These are phyloP conservation scores for Apeltes quadracus DNA, from an alignment of 2,113 vertebrate species.

Conservation along the genomic window DNA sequence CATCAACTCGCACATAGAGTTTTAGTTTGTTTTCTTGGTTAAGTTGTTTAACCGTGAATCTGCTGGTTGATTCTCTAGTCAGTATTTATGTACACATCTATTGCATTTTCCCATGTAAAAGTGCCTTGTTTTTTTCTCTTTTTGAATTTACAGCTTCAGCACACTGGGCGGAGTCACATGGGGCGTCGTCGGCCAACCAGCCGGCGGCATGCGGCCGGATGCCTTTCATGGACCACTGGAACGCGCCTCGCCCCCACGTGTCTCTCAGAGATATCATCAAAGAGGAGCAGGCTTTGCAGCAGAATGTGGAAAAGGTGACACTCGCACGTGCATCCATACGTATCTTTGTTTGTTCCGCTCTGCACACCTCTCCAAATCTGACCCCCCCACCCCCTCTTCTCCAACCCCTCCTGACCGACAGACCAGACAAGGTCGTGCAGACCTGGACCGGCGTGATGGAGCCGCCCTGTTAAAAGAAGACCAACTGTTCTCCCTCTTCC, in stretches of 20 bases:
- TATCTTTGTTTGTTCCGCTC: not conserved
- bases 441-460: constrained; percentile 85
- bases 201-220: constrained; percentile 68
- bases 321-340: not conserved
- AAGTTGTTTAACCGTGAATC: not conserved
- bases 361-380: not conserved
- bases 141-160: constrained; percentile 55
- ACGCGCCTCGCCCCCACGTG: constrained; percentile 82
- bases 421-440: constrained; percentile 79
- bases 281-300: constrained; percentile 91
- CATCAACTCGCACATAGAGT: not conserved
- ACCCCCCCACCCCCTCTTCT: not conserved
- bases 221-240: constrained; percentile 92
- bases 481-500: constrained; percentile 89
- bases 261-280: constrained; percentile 94
- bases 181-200: constrained; percentile 40
- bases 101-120: not conserved
- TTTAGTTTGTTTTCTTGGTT: not conserved
- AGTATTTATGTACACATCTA: not conserved
- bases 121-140: not conserved
- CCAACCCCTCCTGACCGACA: constrained; percentile 56
- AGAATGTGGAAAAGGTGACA: constrained; percentile 86
- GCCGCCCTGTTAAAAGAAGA: constrained; percentile 90
- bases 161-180: constrained; percentile 57
- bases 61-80: not conserved